These are phyloP conservation scores for Carcharodon carcharias DNA, from an alignment of 2,797 vertebrate species.

Conservation along the genomic window DNA sequence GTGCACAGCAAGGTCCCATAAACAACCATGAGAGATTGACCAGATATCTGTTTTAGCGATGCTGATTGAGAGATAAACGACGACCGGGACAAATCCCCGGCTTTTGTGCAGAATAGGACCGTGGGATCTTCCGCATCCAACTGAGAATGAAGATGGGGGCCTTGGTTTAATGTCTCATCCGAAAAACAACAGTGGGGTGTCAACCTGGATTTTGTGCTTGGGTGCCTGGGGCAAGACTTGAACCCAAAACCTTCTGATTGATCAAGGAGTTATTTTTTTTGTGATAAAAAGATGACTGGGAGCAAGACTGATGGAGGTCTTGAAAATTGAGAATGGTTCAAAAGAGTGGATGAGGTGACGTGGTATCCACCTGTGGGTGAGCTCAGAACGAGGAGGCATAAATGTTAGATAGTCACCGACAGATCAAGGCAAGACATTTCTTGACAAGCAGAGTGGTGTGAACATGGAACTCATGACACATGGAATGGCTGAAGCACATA, in stretches of 20 bases:
- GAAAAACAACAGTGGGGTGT: background rate
- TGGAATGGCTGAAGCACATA: background rate
- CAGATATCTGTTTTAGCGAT: background rate
- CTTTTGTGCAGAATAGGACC: background rate
- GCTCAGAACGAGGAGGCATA: too few relatives aligned
- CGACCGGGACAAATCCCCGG: background rate
- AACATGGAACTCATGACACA: background rate
- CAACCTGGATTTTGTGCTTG: background rate
- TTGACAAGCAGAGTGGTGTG: background rate
- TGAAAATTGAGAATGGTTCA: background rate
- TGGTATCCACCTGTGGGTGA: background rate
- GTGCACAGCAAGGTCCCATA: background rate
- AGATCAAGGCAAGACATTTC: background rate
- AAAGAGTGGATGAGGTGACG: background rate
- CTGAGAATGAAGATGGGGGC: background rate
- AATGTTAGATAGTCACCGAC: background rate
- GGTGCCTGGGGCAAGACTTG: background rate
- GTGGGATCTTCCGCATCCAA: background rate
- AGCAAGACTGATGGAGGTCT: background rate
- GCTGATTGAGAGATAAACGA: background rate
- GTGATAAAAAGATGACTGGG: background rate
- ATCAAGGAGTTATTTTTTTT: too few relatives aligned
- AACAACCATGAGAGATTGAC: background rate
- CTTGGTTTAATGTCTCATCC: background rate
- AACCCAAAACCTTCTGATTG: background rate